These are phyloP conservation scores for Timema cristinae DNA, from an alignment of 2,888 invertebrate species.

Conservation along the genomic window DNA sequence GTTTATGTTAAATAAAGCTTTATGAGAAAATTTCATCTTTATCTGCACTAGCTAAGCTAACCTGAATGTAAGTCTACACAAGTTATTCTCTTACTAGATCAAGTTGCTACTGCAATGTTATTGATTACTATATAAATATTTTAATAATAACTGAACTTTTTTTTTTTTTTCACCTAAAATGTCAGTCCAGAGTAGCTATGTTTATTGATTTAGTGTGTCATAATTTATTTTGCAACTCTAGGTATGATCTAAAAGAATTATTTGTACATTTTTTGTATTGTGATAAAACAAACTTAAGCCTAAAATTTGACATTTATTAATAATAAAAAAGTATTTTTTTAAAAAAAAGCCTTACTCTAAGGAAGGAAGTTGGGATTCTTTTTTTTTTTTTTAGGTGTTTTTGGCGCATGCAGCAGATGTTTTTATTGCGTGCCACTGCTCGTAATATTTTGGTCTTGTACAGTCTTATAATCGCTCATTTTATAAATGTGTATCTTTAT, in stretches of 20 bases:
- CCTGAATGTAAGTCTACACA: no score
- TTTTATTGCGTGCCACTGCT: slow-evolving; percentile 22
- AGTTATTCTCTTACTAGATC: no score
- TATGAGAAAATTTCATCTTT: no score
- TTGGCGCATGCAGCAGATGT: slow-evolving; percentile 27
- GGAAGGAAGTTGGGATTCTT: slow-evolving; percentile 29
- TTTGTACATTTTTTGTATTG: background rate
- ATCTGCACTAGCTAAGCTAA: no score
- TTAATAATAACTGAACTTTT: no score
- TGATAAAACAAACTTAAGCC: background rate
- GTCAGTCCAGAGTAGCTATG: no score
- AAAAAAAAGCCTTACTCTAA: slow-evolving; percentile 32
- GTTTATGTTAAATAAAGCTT: no score
- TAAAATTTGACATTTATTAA: background rate
- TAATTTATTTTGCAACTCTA: no score
- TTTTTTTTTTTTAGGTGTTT: slow-evolving; percentile 28
- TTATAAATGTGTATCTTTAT: slow-evolving; percentile 11
- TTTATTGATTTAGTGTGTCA: no score
- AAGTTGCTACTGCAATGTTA: no score
- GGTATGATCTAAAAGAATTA: background rate
- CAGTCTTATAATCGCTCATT: slow-evolving; percentile 21
- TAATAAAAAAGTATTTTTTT: slow-evolving; percentile 15
- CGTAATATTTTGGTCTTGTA: slow-evolving; percentile 24
- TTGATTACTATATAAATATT: no score
- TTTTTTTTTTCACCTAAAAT: no score